Conservation (phyloP, 2,113 vertebrate genomes). For the Salvelinus fontinalis region DNA sequence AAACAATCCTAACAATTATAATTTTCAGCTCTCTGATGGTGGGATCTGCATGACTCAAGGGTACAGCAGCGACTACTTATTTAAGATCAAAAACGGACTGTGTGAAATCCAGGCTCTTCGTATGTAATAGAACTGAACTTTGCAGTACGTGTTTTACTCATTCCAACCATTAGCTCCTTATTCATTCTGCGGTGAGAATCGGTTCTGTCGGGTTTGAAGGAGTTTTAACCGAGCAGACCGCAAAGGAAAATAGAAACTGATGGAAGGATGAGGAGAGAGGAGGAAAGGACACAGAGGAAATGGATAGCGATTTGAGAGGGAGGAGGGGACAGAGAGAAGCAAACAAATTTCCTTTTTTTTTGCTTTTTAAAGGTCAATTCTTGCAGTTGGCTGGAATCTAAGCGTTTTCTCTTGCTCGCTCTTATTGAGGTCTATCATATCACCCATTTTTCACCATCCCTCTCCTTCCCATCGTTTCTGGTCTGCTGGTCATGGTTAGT, state of each 20-base stretch:
- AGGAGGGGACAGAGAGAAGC: slow-evolving; percentile 3
- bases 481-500: slow-evolving; percentile 26
- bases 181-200: slow-evolving; percentile 2
- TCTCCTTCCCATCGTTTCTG: slow-evolving; percentile 39
- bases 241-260: slow-evolving; percentile 13
- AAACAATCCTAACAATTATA: slow-evolving; percentile 51
- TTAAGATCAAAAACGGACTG: slow-evolving; percentile 45
- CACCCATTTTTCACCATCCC: slow-evolving; percentile 28
- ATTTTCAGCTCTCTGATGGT: slow-evolving; percentile 47
- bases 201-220: slow-evolving; percentile 1
- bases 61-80: slow-evolving; percentile 28
- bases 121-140: slow-evolving; percentile 37
- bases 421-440: slow-evolving; percentile 32
- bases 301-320: slow-evolving; percentile 3
- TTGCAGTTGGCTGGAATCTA: slow-evolving; percentile 55
- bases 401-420: slow-evolving; percentile 44
- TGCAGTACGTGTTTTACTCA: slow-evolving; percentile 10
- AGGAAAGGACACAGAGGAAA: slow-evolving; percentile 12
- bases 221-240: not conserved
- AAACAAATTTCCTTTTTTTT: not conserved
- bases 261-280: slow-evolving; percentile 10
- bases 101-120: slow-evolving; percentile 33
- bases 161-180: slow-evolving; percentile 17
- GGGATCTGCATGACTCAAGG: slow-evolving; percentile 43
- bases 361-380: slow-evolving; percentile 54